phyloP scores from a whole-genome alignment of 2,888 invertebrate species.

The Pammene aurita region DNA sequence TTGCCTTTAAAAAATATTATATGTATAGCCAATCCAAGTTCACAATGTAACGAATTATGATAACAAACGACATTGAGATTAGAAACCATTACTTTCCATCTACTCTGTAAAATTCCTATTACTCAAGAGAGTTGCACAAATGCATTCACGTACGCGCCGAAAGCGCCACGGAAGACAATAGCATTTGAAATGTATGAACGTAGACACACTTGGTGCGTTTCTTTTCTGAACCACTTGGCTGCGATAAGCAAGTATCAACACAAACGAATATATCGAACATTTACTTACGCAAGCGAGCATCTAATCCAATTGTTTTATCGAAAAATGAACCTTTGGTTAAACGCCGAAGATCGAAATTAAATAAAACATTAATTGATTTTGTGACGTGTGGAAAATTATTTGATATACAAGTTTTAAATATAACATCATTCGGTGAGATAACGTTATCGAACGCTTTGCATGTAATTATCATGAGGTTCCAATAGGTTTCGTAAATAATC shows the following conservation, averaged over 20 bases:
- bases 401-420: slow-evolving; percentile 26
- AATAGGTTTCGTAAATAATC: not conserved
- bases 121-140: slow-evolving; percentile 58
- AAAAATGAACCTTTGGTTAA: not conserved
- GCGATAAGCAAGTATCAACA: slow-evolving; percentile 31
- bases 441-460: slow-evolving; percentile 25
- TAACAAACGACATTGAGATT: slow-evolving; percentile 70
- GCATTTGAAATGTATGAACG: not conserved
- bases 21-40: slow-evolving; percentile 36
- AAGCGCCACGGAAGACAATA: not conserved
- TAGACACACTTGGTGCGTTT: not conserved
- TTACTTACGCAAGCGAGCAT: slow-evolving; percentile 16
- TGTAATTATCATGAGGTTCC: slow-evolving; percentile 10
- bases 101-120: slow-evolving; percentile 65
- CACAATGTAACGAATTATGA: slow-evolving; percentile 57
- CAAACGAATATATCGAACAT: slow-evolving; percentile 12
- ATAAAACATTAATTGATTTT: not conserved
- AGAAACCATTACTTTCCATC: slow-evolving; percentile 71
- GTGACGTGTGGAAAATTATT: not conserved
- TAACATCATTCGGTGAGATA: slow-evolving; percentile 29
- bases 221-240: not conserved
- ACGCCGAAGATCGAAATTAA: not conserved
- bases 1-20: slow-evolving; percentile 23
- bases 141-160: slow-evolving; percentile 49
- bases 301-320: not conserved